A percentile compares a stretch with the other conserved stretches of the same genome.
Evolutionary conservation across 2,797 vertebrate species (phyloP).

Genomic region (Antrozous pallidus): DNA sequence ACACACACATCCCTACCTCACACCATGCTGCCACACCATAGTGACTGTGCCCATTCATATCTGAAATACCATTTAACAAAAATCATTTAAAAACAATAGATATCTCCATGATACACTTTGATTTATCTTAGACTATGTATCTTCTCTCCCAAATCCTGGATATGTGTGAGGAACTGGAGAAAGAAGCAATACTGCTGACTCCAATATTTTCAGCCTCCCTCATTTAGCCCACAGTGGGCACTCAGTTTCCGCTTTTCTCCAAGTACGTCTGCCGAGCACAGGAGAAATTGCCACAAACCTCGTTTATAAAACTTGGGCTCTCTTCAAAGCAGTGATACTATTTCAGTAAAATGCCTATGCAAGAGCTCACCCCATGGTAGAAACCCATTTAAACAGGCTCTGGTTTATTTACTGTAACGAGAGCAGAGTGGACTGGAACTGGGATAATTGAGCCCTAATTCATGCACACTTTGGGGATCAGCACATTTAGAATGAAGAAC

Average conservation of each 20-base stretch:
- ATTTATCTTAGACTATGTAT: neutral
- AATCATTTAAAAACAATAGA: neutral
- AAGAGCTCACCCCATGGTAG: neutral
- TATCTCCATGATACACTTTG: neutral
- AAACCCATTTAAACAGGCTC: neutral
- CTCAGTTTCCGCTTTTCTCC: neutral
- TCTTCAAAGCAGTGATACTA: neutral
- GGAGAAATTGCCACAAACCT: neutral
- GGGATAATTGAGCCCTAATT: conserved; percentile 13
- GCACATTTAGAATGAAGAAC: neutral
- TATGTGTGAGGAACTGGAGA: neutral
- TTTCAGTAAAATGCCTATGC: neutral
- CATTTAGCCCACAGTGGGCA: neutral
- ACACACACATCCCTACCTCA: neutral
- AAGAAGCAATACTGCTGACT: neutral
- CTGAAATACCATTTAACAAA: neutral
- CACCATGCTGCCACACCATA: neutral
- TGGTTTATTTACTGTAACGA: conserved; percentile 25
- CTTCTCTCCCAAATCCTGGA: neutral
- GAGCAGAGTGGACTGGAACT: neutral
- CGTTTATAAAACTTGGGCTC: neutral
- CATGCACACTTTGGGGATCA: neutral
- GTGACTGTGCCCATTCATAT: neutral
- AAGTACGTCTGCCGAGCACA: neutral
- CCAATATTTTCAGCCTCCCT: neutral